A percentile compares a stretch with the other conserved stretches of the same genome.
Conservation (phyloP, 2,113 vertebrate species). For the Danio rerio region DNA sequence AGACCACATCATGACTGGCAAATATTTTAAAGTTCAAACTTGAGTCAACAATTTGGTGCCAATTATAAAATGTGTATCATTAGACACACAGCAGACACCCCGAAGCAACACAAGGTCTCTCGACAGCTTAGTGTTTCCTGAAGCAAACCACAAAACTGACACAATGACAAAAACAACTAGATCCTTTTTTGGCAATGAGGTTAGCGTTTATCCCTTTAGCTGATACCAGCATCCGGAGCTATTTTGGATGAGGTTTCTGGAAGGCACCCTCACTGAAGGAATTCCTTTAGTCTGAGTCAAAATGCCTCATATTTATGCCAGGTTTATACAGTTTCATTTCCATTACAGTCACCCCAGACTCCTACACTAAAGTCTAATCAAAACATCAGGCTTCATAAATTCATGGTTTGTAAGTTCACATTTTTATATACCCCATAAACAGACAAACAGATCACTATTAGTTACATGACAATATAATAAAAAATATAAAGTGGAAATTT, state of each 20-base stretch:
- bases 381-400: neutral
- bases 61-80: neutral
- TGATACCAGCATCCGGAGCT: constrained; percentile 20
- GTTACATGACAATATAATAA: too few species aligned
- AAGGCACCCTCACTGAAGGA: constrained; percentile 8
- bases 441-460: too few species aligned
- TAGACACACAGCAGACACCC: neutral
- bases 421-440: neutral
- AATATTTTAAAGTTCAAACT: constrained; percentile 9
- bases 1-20: neutral
- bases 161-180: constrained; percentile 22
- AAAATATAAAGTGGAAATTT: neutral
- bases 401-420: neutral
- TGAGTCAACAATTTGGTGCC: neutral
- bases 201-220: constrained; percentile 24
- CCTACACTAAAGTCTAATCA: constrained; percentile 1
- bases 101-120: neutral
- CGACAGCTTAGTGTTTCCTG: neutral
- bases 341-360: neutral
- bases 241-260: constrained; percentile 35
- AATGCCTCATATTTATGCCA: constrained; percentile 1
- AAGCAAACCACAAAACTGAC: constrained; percentile 9
- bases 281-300: constrained; percentile 36
- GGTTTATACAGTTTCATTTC: constrained; percentile 18
- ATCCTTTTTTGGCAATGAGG: constrained; percentile 4